Conservation (phyloP, 1,140 invertebrate genomes). For the Drosophila lacteicornis region DNA sequence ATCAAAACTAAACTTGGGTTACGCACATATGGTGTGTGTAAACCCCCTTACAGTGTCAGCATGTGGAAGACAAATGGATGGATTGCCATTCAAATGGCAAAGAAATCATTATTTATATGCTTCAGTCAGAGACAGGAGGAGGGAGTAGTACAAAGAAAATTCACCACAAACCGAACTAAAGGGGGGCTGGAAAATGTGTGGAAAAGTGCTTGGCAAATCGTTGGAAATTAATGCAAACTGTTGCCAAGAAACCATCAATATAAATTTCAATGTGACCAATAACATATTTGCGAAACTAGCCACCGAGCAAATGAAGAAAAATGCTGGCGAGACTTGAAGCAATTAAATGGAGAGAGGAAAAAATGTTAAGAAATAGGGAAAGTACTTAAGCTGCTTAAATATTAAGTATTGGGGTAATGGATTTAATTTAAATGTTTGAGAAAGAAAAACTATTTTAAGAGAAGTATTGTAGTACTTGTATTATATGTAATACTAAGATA, state of each 20-base stretch:
- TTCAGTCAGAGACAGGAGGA: neutral
- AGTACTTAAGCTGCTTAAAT: no score
- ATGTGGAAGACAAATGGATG: slow-evolving; percentile 30
- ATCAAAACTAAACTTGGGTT: neutral
- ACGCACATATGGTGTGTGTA: slow-evolving; percentile 5
- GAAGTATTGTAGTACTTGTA: no score
- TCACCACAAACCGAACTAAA: neutral
- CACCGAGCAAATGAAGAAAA: slow-evolving; percentile 47
- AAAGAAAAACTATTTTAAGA: no score
- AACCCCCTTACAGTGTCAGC: slow-evolving; percentile 5
- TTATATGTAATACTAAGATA: neutral
- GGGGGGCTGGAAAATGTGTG: neutral
- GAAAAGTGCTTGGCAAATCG: slow-evolving; percentile 23
- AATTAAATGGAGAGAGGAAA: neutral
- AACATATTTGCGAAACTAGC: slow-evolving; percentile 42
- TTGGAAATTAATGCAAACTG: slow-evolving; percentile 67
- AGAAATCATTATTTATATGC: slow-evolving; percentile 70
- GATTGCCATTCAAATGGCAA: slow-evolving; percentile 50
- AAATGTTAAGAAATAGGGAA: neutral
- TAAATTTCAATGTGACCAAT: slow-evolving; percentile 67
- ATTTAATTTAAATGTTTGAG: no score
- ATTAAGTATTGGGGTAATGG: no score
- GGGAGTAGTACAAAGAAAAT: neutral
- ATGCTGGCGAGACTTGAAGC: slow-evolving; percentile 15
- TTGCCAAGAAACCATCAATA: slow-evolving; percentile 65